Evolutionary conservation across 92 coral and sea anemone species (phyloP).

Genomic region (Bergia sp.): DNA sequence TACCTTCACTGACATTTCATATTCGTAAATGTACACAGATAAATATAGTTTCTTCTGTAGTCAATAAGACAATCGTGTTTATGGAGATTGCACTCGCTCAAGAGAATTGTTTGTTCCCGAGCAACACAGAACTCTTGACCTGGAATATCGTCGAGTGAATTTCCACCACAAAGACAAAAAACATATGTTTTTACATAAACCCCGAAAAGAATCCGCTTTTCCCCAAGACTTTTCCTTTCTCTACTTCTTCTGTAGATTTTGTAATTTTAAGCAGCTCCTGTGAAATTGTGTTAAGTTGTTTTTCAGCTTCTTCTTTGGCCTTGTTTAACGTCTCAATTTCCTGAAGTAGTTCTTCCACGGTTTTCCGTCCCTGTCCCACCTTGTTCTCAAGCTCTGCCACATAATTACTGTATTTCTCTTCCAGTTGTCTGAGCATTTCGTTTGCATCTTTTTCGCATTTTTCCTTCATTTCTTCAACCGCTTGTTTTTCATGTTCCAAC

Average conservation of each 20-base stretch:
- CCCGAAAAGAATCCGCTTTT: slow-evolving; percentile 71
- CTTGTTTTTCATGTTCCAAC: slow-evolving; percentile 62
- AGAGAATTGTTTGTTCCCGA: not conserved
- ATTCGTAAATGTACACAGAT: not conserved
- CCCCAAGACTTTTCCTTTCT: slow-evolving; percentile 60
- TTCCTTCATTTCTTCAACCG: slow-evolving; percentile 64
- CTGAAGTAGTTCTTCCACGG: slow-evolving; percentile 49
- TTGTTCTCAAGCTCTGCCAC: slow-evolving; percentile 62
- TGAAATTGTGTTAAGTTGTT: slow-evolving; percentile 61
- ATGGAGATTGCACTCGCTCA: not conserved
- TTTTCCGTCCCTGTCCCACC: slow-evolving; percentile 60
- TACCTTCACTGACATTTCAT: too few relatives aligned
- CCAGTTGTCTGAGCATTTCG: slow-evolving; percentile 57
- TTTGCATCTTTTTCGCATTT: slow-evolving; percentile 65
- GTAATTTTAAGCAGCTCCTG: slow-evolving; percentile 74
- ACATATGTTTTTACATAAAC: not conserved
- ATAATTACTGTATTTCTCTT: slow-evolving; percentile 60
- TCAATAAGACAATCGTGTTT: not conserved
- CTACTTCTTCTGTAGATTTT: slow-evolving; percentile 80
- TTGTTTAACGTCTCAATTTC: slow-evolving; percentile 65
- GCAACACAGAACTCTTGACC: not conserved
- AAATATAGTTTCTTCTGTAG: too few relatives aligned
- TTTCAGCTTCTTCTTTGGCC: slow-evolving; percentile 64
- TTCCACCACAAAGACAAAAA: not conserved
- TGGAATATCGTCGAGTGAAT: not conserved